Base-by-base conservation (phyloP, 1,140 invertebrate species). In the Ceratina calcarata region DNA sequence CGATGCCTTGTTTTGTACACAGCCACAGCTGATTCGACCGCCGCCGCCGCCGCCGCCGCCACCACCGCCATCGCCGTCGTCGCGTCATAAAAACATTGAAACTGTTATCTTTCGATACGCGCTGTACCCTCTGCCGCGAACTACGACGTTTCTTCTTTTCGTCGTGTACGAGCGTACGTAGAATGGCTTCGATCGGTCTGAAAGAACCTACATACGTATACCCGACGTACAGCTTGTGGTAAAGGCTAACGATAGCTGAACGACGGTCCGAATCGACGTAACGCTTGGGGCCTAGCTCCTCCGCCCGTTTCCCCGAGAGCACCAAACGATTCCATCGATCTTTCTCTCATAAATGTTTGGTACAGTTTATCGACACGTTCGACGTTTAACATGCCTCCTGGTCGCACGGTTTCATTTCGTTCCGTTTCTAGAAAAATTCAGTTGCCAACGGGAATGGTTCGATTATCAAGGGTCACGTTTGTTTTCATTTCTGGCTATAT, bases 1-100 rank as follows among this genome's bases (percentile, higher is more conserved):
- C 73, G 64, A 81, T 22, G 60, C 37, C 70, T 79, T 86, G 82
- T 87, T 88, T 87, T 87, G 86, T 86, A 83, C 67, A 86, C 85
- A 81, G 70, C 81, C 78, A 78, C 86, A 86, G 79, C 86, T 86
- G 84, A 88, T 86, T 83, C 62, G 53, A 76, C 45, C 45, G 57
- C 20, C 57, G 61, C 37, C 37, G 37, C 8, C 37, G 55, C 15
- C 55, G 72, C 45, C 37, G 53, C n/a, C 53, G 62, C 68, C n/a
- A 76, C 45, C 45, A 49, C 20, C 57, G 61, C 37, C 37, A 6
- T 10, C 37, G 55, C 15, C 55, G 72, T 37, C 37, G 53, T 15
- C 53, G 62, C 68, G 60, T 70, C 72, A 15, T 76, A 68, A 82
- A 85, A 85, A 82, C 53, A 49, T 65, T 66, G 22, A 6, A 32